These are phyloP conservation scores for Poeciliopsis infans DNA, from an alignment of 2,797 vertebrate species.

Conservation along the genomic window DNA sequence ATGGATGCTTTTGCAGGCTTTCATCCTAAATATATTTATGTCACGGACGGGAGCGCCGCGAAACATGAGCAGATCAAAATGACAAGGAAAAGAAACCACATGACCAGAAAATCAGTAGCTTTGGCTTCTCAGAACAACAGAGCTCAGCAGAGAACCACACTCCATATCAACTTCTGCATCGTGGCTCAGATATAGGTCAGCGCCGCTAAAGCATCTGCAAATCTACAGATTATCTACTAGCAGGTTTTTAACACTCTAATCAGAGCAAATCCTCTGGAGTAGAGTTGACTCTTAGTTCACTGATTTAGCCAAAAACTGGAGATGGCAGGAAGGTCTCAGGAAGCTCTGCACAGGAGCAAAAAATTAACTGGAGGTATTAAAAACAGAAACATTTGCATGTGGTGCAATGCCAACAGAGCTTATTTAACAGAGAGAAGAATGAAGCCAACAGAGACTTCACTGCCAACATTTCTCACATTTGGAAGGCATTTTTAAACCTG, in stretches of 20 bases:
- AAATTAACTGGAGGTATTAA: not conserved
- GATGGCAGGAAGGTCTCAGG: not conserved
- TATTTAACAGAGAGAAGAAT: not conserved
- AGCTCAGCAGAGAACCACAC: constrained; percentile 14
- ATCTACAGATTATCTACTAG: constrained; percentile 65
- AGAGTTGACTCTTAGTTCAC: constrained; percentile 34
- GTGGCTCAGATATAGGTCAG: constrained; percentile 67
- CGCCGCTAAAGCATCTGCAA: constrained; percentile 57
- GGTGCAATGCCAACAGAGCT: not conserved
- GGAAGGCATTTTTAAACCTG: constrained; percentile 64
- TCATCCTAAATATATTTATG: not conserved
- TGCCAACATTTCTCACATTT: constrained; percentile 55
- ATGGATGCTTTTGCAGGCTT: not conserved
- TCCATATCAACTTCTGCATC: constrained; percentile 41
- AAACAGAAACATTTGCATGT: not conserved
- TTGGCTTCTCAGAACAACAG: constrained; percentile 35
- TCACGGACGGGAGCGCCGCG: constrained; percentile 1
- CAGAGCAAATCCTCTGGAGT: constrained; percentile 64
- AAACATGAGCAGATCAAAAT: constrained; percentile 11
- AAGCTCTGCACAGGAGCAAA: not conserved
- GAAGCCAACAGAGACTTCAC: constrained; percentile 6
- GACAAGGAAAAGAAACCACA: constrained; percentile 38
- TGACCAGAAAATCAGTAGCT: constrained; percentile 21
- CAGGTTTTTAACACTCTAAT: constrained; percentile 59
- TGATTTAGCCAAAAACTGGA: not conserved